phyloP scores from a whole-genome alignment of 2,888 invertebrate species.

The Choristoneura rosaceana region DNA sequence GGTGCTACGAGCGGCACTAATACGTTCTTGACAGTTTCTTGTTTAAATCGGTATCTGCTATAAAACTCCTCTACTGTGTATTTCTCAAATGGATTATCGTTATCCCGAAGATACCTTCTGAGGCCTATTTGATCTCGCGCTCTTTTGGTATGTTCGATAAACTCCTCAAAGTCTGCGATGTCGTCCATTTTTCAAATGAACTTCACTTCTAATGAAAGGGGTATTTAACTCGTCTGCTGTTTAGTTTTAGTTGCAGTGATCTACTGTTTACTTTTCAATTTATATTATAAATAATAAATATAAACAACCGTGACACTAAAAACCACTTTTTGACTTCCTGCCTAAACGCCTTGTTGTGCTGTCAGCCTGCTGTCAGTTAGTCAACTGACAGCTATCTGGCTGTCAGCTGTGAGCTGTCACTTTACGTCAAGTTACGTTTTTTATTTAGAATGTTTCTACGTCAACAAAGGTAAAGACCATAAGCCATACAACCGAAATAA shows the following conservation, averaged over 20 bases:
- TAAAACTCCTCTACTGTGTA: conserved; percentile 32
- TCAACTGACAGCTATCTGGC: no score
- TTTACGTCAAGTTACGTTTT: no score
- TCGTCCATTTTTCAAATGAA: not conserved
- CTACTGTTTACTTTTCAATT: not conserved
- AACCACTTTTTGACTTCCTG: not conserved
- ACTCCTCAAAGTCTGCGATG: conserved; percentile 15
- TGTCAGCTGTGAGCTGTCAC: not conserved
- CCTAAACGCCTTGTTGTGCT: not conserved
- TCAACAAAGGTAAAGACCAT: not conserved
- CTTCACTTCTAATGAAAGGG: not conserved
- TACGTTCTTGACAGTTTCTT: conserved; percentile 25
- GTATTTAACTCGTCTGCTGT: not conserved
- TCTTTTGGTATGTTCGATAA: conserved; percentile 22
- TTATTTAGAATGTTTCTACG: no score
- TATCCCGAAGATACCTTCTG: conserved; percentile 41
- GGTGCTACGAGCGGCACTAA: conserved; percentile 36
- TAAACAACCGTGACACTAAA: not conserved
- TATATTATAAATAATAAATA: no score
- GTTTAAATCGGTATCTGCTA: conserved; percentile 40
- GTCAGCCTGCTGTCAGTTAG: not conserved
- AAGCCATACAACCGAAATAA: not conserved
- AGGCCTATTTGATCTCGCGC: conserved; percentile 28
- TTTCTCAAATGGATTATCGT: conserved; percentile 40
- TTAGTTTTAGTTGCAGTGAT: not conserved